Base-by-base conservation (phyloP, 2,888 invertebrate genomes). In the Rhyacophila evoluta region DNA sequence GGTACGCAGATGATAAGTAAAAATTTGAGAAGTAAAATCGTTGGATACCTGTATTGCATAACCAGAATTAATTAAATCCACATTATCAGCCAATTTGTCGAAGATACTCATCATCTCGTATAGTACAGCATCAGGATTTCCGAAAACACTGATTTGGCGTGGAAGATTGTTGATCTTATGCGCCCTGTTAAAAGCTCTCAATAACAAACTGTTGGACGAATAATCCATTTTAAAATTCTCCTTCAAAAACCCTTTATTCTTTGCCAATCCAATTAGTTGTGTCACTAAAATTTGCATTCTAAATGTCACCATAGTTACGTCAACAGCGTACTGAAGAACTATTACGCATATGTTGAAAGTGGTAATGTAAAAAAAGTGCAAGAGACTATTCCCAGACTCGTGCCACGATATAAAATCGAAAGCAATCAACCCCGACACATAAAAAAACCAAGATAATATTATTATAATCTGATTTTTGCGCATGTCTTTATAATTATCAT, bases 1-100 rank as follows among this genome's bases (percentile, higher is more conserved):
- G n/a, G n/a, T n/a, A n/a, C n/a, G n/a, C n/a, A n/a, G n/a, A n/a
- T n/a, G n/a, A n/a, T n/a, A n/a, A n/a, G n/a, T n/a, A n/a, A n/a
- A n/a, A n/a, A n/a, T n/a, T n/a, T n/a, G n/a, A n/a, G n/a, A n/a
- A n/a, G n/a, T n/a, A n/a, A n/a, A n/a, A n/a, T n/a, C n/a, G n/a
- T n/a, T n/a, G 10, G 8, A 70, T 72, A 74, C 74, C 74, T 38
- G 74, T 15, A 38, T 0, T 5, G 41, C 74, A 27, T 41, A 41
- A 19, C 15, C 27, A 1, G 28, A 41, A 55, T 74, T 74, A 0
- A 74, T 28, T 11, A 74, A 28, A 74, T 74, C 74, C 10, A 74
- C 55, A 55, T 74, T 74, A 41, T 74, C 74, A n/a, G 55, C 55
- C 55, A 55, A 8, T 25, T 55, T 55, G 8, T 55, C 55, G 19